Base-by-base conservation (phyloP, 2,113 vertebrate species). In the Aramus guarauna region DNA sequence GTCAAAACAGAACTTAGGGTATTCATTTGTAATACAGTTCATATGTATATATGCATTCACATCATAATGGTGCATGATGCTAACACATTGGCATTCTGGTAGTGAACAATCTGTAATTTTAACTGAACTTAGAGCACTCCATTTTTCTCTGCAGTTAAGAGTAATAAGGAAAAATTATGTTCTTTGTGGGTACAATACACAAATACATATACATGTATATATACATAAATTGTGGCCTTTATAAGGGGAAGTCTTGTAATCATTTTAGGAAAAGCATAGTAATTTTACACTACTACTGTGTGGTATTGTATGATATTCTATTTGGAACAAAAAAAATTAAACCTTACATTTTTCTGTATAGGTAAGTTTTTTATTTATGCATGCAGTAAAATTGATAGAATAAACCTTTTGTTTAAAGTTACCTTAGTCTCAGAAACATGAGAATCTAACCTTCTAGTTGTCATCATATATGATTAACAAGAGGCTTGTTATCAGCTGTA, bases 181-280 rank as follows among this genome's bases (percentile, higher is more conserved):
- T 67, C 5, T 47, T 0, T 74, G 15, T 47, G 32, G 73, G 6
- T 58, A 9, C 29, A n/a, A 72, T 50, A 41, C 3, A 30, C 12
- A 71, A 83, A 53, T 47, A 8, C 7, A 5, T 41, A 8, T 48
- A 20, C 29, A 60, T 23, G 10, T 73, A 11, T 30, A 23, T 43
- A 12, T 20, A 71, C 0, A 0, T 60, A 6, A 56, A 18, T 36
- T 29, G 4, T 48, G 5, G 2, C 19, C 32, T 8, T 20, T 48
- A 5, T 29, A 34, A 77, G 24, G 41, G 12, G 23, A 48, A 21
- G 20, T 80, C 75, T 16, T 74, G 20, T 74, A 50, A 62, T 52
- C 5, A 13, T 63, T 84, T 83, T 29, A 19, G 24, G 29, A 24
- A 43, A 83, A 66, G 24, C n/a, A 20, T 2, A 50, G 11, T 64